phyloP scores from a whole-genome alignment of 1,140 invertebrate genomes.

The Drosophila novamexicana region DNA sequence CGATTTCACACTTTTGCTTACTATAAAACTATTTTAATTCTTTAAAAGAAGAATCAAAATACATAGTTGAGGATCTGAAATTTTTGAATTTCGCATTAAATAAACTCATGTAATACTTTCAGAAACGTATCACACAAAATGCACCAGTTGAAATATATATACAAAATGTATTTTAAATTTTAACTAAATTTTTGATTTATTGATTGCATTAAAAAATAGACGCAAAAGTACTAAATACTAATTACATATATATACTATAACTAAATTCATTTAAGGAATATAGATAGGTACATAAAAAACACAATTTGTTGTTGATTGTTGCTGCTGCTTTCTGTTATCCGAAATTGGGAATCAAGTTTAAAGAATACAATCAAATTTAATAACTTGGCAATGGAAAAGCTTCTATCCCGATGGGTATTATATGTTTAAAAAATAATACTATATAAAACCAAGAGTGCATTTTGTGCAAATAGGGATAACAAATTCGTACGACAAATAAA shows the following conservation, averaged over 20 bases:
- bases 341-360: slow-evolving; percentile 2
- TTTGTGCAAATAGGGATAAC: slow-evolving; percentile 7
- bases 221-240: slow-evolving; percentile 39
- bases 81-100: too few species aligned
- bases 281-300: slow-evolving; percentile 33
- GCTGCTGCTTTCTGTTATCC: slow-evolving; percentile 7
- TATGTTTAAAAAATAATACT: slow-evolving; percentile 56
- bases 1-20: too few species aligned
- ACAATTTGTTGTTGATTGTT: slow-evolving; percentile 32
- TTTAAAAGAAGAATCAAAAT: too few species aligned
- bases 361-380: neutral
- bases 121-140: too few species aligned
- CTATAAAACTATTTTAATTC: too few species aligned
- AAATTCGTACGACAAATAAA: slow-evolving; percentile 66
- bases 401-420: neutral
- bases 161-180: slow-evolving; percentile 9
- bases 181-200: slow-evolving; percentile 43
- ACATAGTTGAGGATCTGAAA: too few species aligned
- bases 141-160: too few species aligned
- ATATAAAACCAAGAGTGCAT: slow-evolving; percentile 46
- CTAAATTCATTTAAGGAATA: slow-evolving; percentile 44
- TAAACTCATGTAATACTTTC: too few species aligned
- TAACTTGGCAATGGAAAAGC: neutral
- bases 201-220: slow-evolving; percentile 45
- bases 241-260: slow-evolving; percentile 31